Percentiles rank a stretch among this genome's conserved stretches.
These are phyloP conservation scores for Acrocyrtus sp. DNA, from an alignment of 2,888 invertebrate species.

Conservation along the genomic window DNA sequence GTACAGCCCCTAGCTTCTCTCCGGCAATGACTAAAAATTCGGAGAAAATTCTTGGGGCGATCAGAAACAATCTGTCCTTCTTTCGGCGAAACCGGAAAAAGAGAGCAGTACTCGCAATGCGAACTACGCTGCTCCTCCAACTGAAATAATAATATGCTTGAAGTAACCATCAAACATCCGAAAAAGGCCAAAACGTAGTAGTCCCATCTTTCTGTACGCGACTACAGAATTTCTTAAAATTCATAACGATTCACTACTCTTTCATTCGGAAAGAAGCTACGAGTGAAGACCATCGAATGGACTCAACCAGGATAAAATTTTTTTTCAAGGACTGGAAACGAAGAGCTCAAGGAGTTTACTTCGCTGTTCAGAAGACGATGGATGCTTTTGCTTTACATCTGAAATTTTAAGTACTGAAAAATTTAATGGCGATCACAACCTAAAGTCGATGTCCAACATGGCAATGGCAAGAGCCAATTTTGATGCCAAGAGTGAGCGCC, in stretches of 20 bases:
- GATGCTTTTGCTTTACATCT: too few relatives aligned
- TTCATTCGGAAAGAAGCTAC: too few relatives aligned
- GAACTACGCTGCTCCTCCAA: background rate
- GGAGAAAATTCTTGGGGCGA: conserved; percentile 28
- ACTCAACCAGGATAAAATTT: too few relatives aligned
- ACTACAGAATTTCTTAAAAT: background rate
- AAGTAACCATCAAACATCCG: background rate
- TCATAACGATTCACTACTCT: background rate
- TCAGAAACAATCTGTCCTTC: conserved; percentile 20
- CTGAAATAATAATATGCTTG: too few relatives aligned
- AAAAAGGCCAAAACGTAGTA: conserved; percentile 3
- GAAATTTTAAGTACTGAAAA: too few relatives aligned
- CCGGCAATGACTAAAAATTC: conserved; percentile 17
- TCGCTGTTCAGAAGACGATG: too few relatives aligned
- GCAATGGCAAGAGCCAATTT: too few relatives aligned
- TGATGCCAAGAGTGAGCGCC: conserved; percentile 20
- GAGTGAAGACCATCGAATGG: too few relatives aligned
- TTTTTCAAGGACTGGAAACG: too few relatives aligned
- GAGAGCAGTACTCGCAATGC: background rate
- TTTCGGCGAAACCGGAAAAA: background rate
- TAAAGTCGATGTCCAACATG: too few relatives aligned
- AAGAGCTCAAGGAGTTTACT: too few relatives aligned
- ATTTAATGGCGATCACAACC: too few relatives aligned
- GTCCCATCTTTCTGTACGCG: conserved; percentile 3
- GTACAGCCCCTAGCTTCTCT: conserved; percentile 4